These are phyloP conservation scores for Trichogramma dendrolimi DNA, from an alignment of 2,888 invertebrate species.

Conservation along the genomic window DNA sequence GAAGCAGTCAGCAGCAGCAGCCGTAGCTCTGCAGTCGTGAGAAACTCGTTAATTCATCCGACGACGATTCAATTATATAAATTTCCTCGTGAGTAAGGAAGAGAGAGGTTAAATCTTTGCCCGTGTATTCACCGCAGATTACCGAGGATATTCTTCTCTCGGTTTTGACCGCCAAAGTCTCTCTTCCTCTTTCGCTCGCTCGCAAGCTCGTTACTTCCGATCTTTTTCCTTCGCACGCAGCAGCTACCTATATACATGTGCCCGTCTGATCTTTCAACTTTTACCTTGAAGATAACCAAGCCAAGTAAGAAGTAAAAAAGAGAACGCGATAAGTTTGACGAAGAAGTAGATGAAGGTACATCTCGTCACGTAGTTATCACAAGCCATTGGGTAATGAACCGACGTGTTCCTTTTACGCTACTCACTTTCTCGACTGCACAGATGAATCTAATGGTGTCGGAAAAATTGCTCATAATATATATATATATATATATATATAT, in stretches of 20 bases:
- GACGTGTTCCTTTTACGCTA: too few relatives aligned
- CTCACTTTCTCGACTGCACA: too few relatives aligned
- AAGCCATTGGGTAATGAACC: not conserved
- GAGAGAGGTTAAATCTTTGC: too few relatives aligned
- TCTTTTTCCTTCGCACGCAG: not conserved
- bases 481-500: too few relatives aligned
- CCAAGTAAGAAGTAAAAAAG: not conserved
- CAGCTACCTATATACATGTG: not conserved
- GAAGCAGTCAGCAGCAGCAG: not conserved
- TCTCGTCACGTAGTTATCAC: conserved; percentile 2
- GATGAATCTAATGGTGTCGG: too few relatives aligned
- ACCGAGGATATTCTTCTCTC: too few relatives aligned
- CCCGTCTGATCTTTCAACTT: conserved; percentile 8
- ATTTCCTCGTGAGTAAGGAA: conserved; percentile 24
- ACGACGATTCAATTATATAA: conserved; percentile 39
- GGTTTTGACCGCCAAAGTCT: too few relatives aligned
- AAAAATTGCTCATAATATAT: too few relatives aligned
- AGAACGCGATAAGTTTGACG: conserved; percentile 1
- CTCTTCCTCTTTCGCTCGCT: too few relatives aligned
- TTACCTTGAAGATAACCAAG: conserved; percentile 7
- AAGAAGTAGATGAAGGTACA: conserved; percentile 10
- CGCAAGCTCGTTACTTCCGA: too few relatives aligned
- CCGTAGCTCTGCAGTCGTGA: conserved; percentile 1
- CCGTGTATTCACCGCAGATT: too few relatives aligned
- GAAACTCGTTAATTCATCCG: conserved; percentile 36